Evolutionary conservation across 2,888 invertebrate species (phyloP).

Genomic region (Bruchidius siliquastri): DNA sequence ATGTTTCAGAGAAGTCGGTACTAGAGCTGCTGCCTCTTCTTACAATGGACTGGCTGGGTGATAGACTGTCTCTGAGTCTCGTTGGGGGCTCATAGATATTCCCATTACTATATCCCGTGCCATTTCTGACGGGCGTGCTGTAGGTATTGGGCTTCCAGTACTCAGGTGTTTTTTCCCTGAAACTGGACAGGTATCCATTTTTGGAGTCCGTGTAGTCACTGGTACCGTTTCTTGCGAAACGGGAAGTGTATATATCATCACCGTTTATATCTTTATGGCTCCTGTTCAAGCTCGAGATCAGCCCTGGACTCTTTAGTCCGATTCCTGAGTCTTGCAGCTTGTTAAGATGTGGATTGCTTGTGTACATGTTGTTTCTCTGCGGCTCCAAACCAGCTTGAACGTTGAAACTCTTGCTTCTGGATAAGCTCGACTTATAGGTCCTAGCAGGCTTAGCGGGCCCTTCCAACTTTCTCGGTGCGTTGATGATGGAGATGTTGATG

Average conservation of each 20-base stretch:
- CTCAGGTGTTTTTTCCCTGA: constrained; percentile 68
- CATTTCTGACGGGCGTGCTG: constrained; percentile 40
- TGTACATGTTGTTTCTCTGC: constrained; percentile 54
- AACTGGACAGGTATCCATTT: constrained; percentile 63
- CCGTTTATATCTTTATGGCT: constrained; percentile 69
- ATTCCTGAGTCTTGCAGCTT: constrained; percentile 65
- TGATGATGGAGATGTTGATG: constrained; percentile 63
- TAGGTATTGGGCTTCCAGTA: constrained; percentile 30
- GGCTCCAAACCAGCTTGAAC: constrained; percentile 55
- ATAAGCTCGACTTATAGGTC: constrained; percentile 67
- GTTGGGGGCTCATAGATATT: constrained; percentile 48
- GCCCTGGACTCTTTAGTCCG: constrained; percentile 78
- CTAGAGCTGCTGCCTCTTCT: constrained; percentile 64
- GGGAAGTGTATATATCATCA: constrained; percentile 53
- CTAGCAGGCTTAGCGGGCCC: constrained; percentile 76
- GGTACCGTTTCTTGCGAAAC: constrained; percentile 55
- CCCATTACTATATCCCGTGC: constrained; percentile 33
- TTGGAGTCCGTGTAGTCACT: constrained; percentile 46
- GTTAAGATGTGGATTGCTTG: constrained; percentile 74
- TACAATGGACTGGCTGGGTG: constrained; percentile 45
- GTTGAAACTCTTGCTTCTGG: constrained; percentile 82
- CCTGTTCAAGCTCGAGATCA: constrained; percentile 79
- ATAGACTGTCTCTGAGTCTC: constrained; percentile 34
- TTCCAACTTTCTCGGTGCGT: constrained; percentile 44
- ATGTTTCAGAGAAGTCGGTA: constrained; percentile 68